Evolutionary conservation across 1,140 invertebrate genomes (phyloP).

Genomic region (Harpegnathos saltator): DNA sequence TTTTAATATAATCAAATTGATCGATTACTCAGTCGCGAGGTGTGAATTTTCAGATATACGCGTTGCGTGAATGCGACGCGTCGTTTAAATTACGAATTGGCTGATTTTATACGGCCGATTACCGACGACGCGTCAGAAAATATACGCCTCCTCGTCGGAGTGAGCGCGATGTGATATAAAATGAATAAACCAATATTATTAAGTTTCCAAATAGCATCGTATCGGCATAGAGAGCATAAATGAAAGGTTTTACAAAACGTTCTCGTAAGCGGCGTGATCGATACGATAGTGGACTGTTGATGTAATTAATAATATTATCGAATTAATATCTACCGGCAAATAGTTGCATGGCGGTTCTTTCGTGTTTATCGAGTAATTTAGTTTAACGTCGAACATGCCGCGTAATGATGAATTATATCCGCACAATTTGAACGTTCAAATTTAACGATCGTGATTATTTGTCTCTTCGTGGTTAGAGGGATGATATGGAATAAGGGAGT

Average conservation of each 20-base stretch:
- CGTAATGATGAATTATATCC: constrained; percentile 35
- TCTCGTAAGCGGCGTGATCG: constrained; percentile 35
- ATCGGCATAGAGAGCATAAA: constrained; percentile 26
- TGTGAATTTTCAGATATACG: constrained; percentile 10
- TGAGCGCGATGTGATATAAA: constrained; percentile 20
- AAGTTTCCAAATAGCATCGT: constrained; percentile 42
- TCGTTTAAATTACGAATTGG: constrained; percentile 41
- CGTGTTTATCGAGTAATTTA: constrained; percentile 38
- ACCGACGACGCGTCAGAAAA: constrained; percentile 45
- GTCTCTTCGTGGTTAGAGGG: not conserved
- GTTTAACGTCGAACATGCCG: constrained; percentile 3
- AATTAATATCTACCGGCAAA: constrained; percentile 38
- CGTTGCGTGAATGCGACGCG: not conserved
- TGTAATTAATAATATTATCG: constrained; percentile 28
- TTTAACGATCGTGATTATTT: constrained; percentile 36
- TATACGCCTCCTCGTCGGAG: constrained; percentile 19
- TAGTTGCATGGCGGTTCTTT: constrained; percentile 49
- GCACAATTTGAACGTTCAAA: constrained; percentile 48
- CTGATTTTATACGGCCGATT: constrained; percentile 48
- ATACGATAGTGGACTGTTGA: constrained; percentile 8
- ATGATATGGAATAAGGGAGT: no score
- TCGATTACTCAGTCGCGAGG: constrained; percentile 32
- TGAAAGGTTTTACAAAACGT: constrained; percentile 36
- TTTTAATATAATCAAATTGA: constrained; percentile 52
- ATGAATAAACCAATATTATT: constrained; percentile 55